These are phyloP conservation scores for Ophioderma brevispina DNA, from an alignment of 35 echinoderm and acorn worm genomes.

Conservation along the genomic window DNA sequence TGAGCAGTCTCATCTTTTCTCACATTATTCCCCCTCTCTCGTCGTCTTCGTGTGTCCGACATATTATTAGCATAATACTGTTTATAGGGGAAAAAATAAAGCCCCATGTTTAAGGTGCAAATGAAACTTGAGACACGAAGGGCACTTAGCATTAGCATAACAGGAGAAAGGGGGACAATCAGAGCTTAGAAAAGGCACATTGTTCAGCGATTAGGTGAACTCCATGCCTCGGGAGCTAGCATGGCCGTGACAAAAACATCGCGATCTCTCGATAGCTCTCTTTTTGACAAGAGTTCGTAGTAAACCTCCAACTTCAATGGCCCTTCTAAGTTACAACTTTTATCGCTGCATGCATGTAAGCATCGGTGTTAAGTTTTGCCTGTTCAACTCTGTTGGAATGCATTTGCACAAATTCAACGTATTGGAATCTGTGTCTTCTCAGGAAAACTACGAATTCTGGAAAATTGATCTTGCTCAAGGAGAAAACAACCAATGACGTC, in stretches of 20 bases:
- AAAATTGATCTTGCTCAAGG: too few species aligned
- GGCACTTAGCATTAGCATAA: background rate
- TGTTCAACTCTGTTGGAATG: too few species aligned
- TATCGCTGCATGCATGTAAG: too few species aligned
- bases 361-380: too few species aligned
- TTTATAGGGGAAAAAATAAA: background rate
- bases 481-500: too few species aligned
- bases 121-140: background rate
- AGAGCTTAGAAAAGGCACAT: background rate
- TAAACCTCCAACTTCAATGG: too few species aligned
- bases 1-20: too few species aligned
- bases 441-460: too few species aligned
- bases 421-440: too few species aligned
- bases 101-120: background rate
- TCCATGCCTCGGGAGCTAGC: background rate
- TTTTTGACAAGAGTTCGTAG: background rate
- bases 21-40: too few species aligned
- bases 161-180: background rate
- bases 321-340: too few species aligned
- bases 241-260: conserved; percentile 9
- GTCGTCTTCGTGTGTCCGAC: background rate
- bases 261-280: background rate
- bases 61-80: background rate
- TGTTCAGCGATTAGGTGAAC: conserved; percentile 4
- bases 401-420: too few species aligned